Base-by-base conservation (phyloP, 1,140 invertebrate species). In the Mercenaria mercenaria region DNA sequence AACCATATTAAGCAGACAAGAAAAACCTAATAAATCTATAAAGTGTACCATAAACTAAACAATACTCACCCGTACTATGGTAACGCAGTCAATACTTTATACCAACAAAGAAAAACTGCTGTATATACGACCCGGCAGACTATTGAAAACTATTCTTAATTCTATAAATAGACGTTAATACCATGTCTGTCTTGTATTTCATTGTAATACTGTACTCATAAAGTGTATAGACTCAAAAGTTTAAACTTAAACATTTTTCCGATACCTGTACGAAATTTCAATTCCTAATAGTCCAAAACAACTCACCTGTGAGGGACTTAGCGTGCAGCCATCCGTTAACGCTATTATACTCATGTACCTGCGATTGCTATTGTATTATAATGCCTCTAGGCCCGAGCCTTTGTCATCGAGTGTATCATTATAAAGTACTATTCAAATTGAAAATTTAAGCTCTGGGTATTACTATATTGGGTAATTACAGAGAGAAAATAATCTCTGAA, bases 361-460 rank as follows among this genome's bases (percentile, higher is more conserved):
- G 39, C 72, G 69, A 29, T 23, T 37, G 47, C 76, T 39, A 79
- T 79, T 79, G 76, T 79, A 56, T 79, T 79, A 52, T 37, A 79
- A 52, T 41, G 34, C 72, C 47, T 79, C 47, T 56, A 56, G 76
- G 76, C 50, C 47, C 29, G 26, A 37, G 11, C 76, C 32, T 41
- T 74, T 74, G 43, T 79, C 18, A n/a, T 18, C 2, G 26, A 20
- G 18, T 37, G 26, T 79, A 79, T 79, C 76, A 79, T 79, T 52
- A 79, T 79, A 79, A 79, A 79, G 76, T 79, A 79, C 76, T 79
- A 79, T 79, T 79, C 76, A 79, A 79, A 39, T 56, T 52, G 76
- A 56, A 52, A 74, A 79, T 32, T 79, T 79, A 79, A 79, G 47
- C 43, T 23, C 13, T 37, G 11, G 67, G 67, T 72, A 72, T 72